A percentile compares a stretch with the other conserved stretches of the same genome.
phyloP scores from a whole-genome alignment of 2,888 invertebrate species.

The Aspidapion aeneum region DNA sequence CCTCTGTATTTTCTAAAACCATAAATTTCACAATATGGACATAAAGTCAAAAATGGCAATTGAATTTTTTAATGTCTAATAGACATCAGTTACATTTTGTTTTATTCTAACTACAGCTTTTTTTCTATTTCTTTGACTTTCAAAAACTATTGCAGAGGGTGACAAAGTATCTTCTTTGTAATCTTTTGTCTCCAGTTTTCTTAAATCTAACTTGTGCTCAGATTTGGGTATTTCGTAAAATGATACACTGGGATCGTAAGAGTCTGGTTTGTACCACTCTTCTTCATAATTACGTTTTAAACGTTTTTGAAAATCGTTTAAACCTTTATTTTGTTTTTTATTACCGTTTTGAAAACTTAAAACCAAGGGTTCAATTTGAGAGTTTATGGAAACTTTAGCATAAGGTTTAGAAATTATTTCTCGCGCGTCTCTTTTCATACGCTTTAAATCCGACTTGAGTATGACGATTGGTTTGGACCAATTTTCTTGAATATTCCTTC shows the following conservation, averaged over 20 bases:
- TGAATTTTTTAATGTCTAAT: neutral
- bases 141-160: constrained; percentile 34
- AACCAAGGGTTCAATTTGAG: neutral
- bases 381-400: too few species aligned
- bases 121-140: constrained; percentile 31
- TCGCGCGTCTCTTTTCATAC: neutral
- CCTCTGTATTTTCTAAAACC: too few species aligned
- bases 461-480: neutral
- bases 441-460: too few species aligned
- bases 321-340: neutral
- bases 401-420: neutral
- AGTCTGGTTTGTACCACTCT: constrained; percentile 32
- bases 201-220: constrained; percentile 23
- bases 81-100: constrained; percentile 13
- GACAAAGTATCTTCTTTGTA: constrained; percentile 36
- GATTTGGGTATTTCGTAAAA: constrained; percentile 25
- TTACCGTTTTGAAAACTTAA: neutral
- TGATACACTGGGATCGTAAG: constrained; percentile 29
- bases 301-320: neutral
- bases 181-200: constrained; percentile 30
- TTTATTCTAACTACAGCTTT: constrained; percentile 23
- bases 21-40: too few species aligned
- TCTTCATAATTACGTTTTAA: constrained; percentile 9
- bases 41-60: neutral
- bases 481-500: neutral